Evolutionary conservation across 1,140 invertebrate genomes (phyloP).

Genomic region (Musca vetustissima): DNA sequence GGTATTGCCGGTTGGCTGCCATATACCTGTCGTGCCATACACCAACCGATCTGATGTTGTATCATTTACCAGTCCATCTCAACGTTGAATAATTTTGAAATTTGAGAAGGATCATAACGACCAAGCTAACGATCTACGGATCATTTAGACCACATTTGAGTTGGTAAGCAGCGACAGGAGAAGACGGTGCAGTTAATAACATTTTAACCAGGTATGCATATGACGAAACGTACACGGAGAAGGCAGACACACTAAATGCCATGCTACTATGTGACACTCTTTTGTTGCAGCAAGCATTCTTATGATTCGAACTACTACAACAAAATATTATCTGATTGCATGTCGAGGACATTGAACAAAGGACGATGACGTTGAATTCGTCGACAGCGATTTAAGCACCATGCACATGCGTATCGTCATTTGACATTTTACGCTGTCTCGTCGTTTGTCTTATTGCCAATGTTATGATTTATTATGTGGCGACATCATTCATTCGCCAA

Average conservation of each 20-base stretch:
- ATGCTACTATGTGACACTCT: neutral
- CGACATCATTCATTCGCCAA: slow-evolving; percentile 9
- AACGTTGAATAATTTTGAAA: neutral
- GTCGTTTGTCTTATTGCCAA: slow-evolving; percentile 24
- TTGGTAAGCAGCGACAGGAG: too few relatives aligned
- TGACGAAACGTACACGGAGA: neutral
- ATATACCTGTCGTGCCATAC: neutral
- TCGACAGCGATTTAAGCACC: too few relatives aligned
- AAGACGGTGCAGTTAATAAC: neutral
- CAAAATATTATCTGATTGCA: too few relatives aligned
- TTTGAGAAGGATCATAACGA: slow-evolving; percentile 5
- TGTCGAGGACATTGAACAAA: too few relatives aligned
- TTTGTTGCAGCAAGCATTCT: too few relatives aligned
- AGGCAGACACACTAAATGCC: neutral
- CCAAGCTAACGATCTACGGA: neutral
- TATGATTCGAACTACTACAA: too few relatives aligned
- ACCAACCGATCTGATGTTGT: too few relatives aligned
- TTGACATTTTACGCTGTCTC: slow-evolving; percentile 21
- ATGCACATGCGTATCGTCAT: slow-evolving; percentile 5
- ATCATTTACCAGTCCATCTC: too few relatives aligned
- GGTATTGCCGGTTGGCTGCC: slow-evolving; percentile 8
- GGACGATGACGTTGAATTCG: too few relatives aligned
- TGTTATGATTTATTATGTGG: slow-evolving; percentile 40
- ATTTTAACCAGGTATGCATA: neutral
- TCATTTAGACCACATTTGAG: neutral